Evolutionary conservation across 2,797 vertebrate species (phyloP).

Genomic region (Peromyscus eremicus): DNA sequence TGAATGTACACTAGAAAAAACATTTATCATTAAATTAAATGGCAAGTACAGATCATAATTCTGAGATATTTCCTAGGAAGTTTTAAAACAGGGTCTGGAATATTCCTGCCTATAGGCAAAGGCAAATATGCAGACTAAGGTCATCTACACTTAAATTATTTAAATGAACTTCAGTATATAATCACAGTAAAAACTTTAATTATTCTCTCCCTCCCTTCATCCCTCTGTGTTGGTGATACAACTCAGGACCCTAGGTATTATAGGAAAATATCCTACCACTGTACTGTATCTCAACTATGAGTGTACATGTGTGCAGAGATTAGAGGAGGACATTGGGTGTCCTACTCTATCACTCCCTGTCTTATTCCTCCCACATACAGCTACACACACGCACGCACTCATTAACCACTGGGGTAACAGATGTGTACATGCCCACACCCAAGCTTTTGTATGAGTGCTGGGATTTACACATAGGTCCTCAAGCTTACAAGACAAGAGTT

Average conservation of each 20-base stretch:
- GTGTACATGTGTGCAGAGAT: neutral
- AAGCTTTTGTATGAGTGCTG: neutral
- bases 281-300: neutral
- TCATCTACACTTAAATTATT: conserved; percentile 1
- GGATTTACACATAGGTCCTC: neutral
- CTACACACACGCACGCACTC: neutral
- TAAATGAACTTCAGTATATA: conserved; percentile 23
- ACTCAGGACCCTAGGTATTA: neutral
- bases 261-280: neutral
- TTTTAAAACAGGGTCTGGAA: conserved; percentile 37
- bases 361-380: neutral
- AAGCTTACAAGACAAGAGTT: neutral
- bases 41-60: neutral
- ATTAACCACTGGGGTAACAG: neutral
- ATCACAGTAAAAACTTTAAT: conserved; percentile 32
- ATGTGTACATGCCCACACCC: neutral
- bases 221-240: neutral
- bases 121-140: conserved; percentile 1
- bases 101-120: neutral
- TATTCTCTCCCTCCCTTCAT: neutral
- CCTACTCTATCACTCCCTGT: neutral
- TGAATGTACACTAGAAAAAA: conserved; percentile 5
- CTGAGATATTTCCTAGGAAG: neutral
- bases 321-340: neutral
- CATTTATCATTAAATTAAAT: conserved; percentile 38